A percentile compares a stretch with the other conserved stretches of the same genome.
phyloP scores from a whole-genome alignment of 2,797 vertebrate genomes.

The Dermochelys coriacea region DNA sequence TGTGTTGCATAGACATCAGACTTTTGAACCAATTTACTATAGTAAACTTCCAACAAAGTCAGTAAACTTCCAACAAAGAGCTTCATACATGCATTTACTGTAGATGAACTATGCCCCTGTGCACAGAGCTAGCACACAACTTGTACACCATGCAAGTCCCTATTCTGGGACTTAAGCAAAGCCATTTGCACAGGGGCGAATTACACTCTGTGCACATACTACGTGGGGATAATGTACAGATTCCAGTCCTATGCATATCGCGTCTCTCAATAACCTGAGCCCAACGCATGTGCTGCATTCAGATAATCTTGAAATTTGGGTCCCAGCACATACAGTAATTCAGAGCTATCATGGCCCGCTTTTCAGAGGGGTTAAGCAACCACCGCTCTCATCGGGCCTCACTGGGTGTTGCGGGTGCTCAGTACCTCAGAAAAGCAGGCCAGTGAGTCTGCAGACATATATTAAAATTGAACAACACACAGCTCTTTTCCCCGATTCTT shows the following conservation, averaged over 20 bases:
- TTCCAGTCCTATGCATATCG: background rate
- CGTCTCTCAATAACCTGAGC: background rate
- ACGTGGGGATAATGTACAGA: background rate
- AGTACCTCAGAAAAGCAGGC: conserved; percentile 34
- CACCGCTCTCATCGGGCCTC: conserved; percentile 4
- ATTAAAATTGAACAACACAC: conserved; percentile 47
- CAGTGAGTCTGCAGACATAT: conserved; percentile 9
- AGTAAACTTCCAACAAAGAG: background rate
- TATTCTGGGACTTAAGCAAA: background rate
- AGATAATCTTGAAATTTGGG: conserved; percentile 16
- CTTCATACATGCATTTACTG: background rate
- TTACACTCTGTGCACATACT: background rate
- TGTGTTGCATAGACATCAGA: background rate
- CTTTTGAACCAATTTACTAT: background rate
- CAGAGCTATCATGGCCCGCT: conserved; percentile 13
- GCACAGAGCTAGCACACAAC: background rate
- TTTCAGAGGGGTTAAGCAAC: background rate
- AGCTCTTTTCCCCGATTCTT: conserved; percentile 9
- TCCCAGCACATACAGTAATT: background rate
- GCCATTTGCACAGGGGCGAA: conserved; percentile 5
- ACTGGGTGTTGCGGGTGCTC: background rate
- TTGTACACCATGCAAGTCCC: background rate
- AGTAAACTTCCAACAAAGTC: background rate
- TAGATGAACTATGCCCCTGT: too few species aligned
- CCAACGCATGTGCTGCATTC: background rate